Base-by-base conservation (phyloP, 92 coral and sea anemone genomes). In the Parazoanthus darwini region DNA sequence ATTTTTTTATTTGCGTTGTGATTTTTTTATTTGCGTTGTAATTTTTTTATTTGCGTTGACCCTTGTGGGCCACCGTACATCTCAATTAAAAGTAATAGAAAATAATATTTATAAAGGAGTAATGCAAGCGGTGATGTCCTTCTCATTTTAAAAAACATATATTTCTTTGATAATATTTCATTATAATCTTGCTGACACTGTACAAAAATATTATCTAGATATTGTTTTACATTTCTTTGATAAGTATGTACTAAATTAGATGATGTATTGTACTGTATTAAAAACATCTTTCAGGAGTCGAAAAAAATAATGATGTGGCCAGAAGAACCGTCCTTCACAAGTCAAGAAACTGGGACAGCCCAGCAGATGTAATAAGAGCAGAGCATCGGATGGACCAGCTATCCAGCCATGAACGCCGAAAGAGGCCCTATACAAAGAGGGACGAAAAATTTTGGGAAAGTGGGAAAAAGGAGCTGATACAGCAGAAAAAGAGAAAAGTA, bases 261-360 rank as follows among this genome's bases (percentile, higher is more conserved):
- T 68, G 36, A 68, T 68, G 74, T 68, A 68, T 68, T 68, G 74
- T 68, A 68, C 74, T 68, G 16, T 68, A 23, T 68, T 68, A 68
- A 68, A 68, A 6, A 68, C 74, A 68, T 68, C 16, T 26, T 81
- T 80, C 78, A 92, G 94, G 94, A 35, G 94, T 89, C 10, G 94
- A 92, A 78, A 92, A 92, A 18, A 92, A 92, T 29, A 91, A 89
- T 37, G 94, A 92, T 86, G 92, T 92, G 22, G 94, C 90, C 56
- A 80, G 94, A 16, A 68, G 46, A n/a, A 86, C 91, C 67, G 94
- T 92, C 16, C 74, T 92, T 0, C 88, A 81, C 13, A 91, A 91
- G 42, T 91, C 92, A 26, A 91, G 86, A 38, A 89, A 91, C 80
- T 91, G 94, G 92, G 94, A 92, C 68, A 92, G 89, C 16, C 94